Evolutionary conservation across 2,888 invertebrate species (phyloP), one percentile per base, ranked within the genome.

Genomic region (Norana najaformis): DNA sequence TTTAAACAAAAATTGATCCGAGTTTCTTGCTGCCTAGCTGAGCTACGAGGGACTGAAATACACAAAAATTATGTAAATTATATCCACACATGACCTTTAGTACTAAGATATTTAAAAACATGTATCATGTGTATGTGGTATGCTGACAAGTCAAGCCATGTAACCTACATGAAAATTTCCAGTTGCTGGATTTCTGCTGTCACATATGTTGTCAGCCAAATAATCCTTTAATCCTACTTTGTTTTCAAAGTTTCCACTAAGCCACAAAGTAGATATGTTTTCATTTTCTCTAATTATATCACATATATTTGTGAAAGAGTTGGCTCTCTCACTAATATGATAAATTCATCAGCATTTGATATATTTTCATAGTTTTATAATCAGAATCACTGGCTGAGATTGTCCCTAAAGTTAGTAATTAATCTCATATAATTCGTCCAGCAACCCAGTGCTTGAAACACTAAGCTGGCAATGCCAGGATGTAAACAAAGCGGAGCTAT

Each of bases 1-100:
- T 98, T 98, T 89, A 98, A 96, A 95, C 97, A 98, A 95, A 98
- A 98, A 92, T 97, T 96, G 94, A 97, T 98, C 89, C 96, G 96
- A 91, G 97, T 97, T 94, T 98, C 98, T 94, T 98, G 98, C 95
- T 97, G 96, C 92, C 98, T 93, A 37, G 94, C 93, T 88, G 92
- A 92, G 89, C 93, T 93, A 91, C 93, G 93, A 41, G 94, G 94
- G 91, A 94, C 94, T 94, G 93, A 83, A 93, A 90, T 41, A 83
- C 37, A 85, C 30, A 69, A 5, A 41, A 53, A 53, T 30, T 30
- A 53, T 23, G 53, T 53, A 53, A 30, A 53, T 53, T 5, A 30
- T n/a, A 69, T 69, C 30, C 4, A n/a, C 8, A 8, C n/a, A 69
- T 69, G 30, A 69, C n/a, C 69, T 69, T 69, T n/a, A n/a, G 69